These are phyloP conservation scores for Chelmon rostratus DNA, from an alignment of 2,797 vertebrate species.

Conservation along the genomic window DNA sequence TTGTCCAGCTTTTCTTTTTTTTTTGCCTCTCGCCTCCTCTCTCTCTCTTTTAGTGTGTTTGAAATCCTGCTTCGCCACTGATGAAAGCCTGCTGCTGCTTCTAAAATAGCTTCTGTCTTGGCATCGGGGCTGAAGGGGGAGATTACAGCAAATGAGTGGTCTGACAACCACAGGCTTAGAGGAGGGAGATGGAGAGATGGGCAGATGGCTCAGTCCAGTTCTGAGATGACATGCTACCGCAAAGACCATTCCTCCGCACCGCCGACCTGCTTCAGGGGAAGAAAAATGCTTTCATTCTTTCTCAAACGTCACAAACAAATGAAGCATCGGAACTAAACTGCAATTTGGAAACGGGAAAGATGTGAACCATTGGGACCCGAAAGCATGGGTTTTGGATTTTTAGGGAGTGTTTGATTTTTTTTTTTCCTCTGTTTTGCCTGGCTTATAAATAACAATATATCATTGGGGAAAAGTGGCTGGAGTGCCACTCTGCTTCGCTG, in stretches of 20 bases:
- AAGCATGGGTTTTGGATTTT: constrained; percentile 70
- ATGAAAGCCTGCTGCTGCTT: constrained; percentile 67
- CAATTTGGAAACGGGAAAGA: constrained; percentile 74
- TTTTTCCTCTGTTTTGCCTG: constrained; percentile 60
- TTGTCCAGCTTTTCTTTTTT: background rate
- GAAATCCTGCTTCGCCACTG: constrained; percentile 52
- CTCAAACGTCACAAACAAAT: constrained; percentile 73
- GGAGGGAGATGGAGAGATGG: constrained; percentile 72
- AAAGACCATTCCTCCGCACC: constrained; percentile 62
- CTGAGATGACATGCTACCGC: constrained; percentile 59
- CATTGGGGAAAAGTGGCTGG: constrained; percentile 74
- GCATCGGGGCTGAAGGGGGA: constrained; percentile 60
- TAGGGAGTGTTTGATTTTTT: constrained; percentile 62
- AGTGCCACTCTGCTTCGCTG: constrained; percentile 70
- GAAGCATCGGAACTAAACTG: constrained; percentile 68
- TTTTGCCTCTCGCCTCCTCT: background rate
- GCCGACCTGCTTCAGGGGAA: constrained; percentile 63
- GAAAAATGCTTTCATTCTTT: constrained; percentile 71
- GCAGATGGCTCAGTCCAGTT: constrained; percentile 71
- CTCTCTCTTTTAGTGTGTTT: constrained; percentile 42
- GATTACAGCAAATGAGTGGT: constrained; percentile 82
- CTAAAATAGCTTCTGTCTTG: constrained; percentile 78
- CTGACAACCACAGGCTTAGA: constrained; percentile 75
- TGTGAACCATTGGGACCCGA: constrained; percentile 62
- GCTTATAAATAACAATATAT: constrained; percentile 86